Base-by-base conservation (phyloP, 1,140 invertebrate species). In the Stegodyphus dumicola region DNA sequence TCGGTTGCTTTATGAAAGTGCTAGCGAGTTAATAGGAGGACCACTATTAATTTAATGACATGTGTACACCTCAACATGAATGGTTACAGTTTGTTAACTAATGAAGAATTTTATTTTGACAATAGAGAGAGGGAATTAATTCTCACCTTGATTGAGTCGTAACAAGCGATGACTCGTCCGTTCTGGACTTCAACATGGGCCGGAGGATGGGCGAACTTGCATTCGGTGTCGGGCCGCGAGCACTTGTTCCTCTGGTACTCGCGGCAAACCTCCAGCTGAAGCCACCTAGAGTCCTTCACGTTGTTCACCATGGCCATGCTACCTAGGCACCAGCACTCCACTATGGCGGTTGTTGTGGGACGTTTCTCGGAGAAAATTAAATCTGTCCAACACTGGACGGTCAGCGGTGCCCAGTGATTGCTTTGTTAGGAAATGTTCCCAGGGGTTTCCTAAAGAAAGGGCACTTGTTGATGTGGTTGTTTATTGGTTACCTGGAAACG, bases 211-310 rank as follows among this genome's bases (percentile, higher is more conserved):
- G 98, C 99, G 92, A 99, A 99, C 93, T 99, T 99, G 94, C 98
- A 99, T 92, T 99, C 98, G 88, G 96, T 97, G 93, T 99, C 98
- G 60, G 97, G 95, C 89, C 99, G 94, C 88, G 97, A 97, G 92
- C 99, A 99, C 93, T 99, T 99, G 93, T 98, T 99, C 90, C 99
- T 94, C 93, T 99, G 98, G 92, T 97, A 99, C 92, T 99, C 98
- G 85, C 98, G 94, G 93, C 99, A 99, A 90, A 99, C 98, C 93
- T 99, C 99, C 90, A 99, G 93, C 91, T 99, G 98, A 87, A 99
- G 94, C 99, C 99, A 99, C 90, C 98, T 95, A 87, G 98, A 99
- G 93, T 99, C 99, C 93, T 99, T 99, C 67, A 86, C 76, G 76
- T 54, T 86, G 89, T 91, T 92, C 79, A 98, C 97, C 93, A 97